phyloP scores from a whole-genome alignment of 2,113 vertebrate species.

The Ictidomys tridecemlineatus region DNA sequence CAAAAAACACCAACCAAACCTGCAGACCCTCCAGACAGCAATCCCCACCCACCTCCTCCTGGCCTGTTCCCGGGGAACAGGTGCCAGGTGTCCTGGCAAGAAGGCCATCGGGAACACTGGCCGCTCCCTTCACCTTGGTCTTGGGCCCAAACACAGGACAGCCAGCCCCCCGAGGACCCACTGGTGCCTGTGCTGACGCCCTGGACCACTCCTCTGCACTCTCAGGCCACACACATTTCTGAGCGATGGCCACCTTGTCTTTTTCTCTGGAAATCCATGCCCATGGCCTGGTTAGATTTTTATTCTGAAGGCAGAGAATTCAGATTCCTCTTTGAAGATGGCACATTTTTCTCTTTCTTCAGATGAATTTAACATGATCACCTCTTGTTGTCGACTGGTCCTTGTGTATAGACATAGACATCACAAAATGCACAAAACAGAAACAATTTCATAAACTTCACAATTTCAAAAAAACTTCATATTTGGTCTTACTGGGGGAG shows the following conservation, averaged over 20 bases:
- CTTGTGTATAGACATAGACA: background rate
- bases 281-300: background rate
- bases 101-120: background rate
- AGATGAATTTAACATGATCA: background rate
- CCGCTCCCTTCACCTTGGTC: background rate
- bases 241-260: background rate
- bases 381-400: background rate
- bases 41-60: background rate
- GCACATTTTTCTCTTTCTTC: background rate
- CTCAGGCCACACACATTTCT: background rate
- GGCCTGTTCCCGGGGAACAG: slow-evolving; percentile 18
- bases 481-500: background rate
- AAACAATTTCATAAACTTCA: background rate
- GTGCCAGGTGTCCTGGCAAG: background rate
- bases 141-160: background rate
- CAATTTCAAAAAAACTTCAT: background rate
- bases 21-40: background rate
- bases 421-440: background rate
- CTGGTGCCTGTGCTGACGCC: background rate
- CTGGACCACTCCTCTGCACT: background rate
- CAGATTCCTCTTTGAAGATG: background rate
- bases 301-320: background rate
- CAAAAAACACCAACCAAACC: background rate
- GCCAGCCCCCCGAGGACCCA: background rate
- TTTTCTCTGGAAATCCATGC: background rate